A percentile compares a stretch with the other conserved stretches of the same genome.
Evolutionary conservation across 1,140 invertebrate genomes (phyloP).

Genomic region (Drosophila melanica): DNA sequence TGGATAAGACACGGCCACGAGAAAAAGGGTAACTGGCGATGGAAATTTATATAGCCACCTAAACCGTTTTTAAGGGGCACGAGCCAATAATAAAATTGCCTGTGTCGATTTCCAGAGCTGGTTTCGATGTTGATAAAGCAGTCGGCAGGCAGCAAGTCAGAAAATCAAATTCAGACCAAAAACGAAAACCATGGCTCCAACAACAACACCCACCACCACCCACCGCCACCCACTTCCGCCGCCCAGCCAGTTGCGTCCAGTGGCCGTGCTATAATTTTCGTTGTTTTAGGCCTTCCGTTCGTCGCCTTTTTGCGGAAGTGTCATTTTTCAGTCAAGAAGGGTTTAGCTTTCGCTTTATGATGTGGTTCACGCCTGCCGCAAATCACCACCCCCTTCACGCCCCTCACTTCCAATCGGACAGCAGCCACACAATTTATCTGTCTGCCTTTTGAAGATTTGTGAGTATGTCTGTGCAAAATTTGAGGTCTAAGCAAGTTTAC

Average conservation of each 20-base stretch:
- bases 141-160: slow-evolving; percentile 17
- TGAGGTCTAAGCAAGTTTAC: slow-evolving; percentile 66
- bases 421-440: slow-evolving; percentile 19
- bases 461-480: slow-evolving; percentile 47
- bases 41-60: slow-evolving; percentile 16
- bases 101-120: slow-evolving; percentile 57
- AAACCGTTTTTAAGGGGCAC: slow-evolving; percentile 33
- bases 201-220: not conserved
- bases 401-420: not conserved
- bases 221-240: slow-evolving; percentile 8
- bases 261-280: slow-evolving; percentile 65
- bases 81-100: slow-evolving; percentile 75
- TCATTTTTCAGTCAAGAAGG: slow-evolving; percentile 78
- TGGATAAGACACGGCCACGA: slow-evolving; percentile 10
- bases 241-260: slow-evolving; percentile 28
- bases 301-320: slow-evolving; percentile 69
- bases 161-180: slow-evolving; percentile 42
- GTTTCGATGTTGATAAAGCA: slow-evolving; percentile 67
- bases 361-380: slow-evolving; percentile 61
- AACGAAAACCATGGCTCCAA: slow-evolving; percentile 1
- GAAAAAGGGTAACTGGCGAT: not conserved
- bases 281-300: slow-evolving; percentile 69
- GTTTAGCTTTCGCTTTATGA: slow-evolving; percentile 71
- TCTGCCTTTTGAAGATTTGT: slow-evolving; percentile 16
- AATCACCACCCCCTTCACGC: slow-evolving; percentile 22